phyloP scores from a whole-genome alignment of 2,113 vertebrate genomes.

The Phodopus roborovskii region DNA sequence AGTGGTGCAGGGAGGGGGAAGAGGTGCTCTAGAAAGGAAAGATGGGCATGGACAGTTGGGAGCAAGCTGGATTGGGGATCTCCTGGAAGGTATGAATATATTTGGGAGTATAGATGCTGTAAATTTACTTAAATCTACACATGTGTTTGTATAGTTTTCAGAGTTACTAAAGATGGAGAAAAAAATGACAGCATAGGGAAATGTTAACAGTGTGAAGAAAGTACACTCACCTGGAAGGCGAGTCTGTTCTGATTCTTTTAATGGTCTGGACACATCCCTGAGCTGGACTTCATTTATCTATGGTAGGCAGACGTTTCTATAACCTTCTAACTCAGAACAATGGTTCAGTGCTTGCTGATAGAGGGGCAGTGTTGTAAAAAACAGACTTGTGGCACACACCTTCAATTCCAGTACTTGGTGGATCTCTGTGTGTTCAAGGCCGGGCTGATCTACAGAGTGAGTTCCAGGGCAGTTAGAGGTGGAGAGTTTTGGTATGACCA shows the following conservation, averaged over 20 bases:
- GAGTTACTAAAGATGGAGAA: not conserved
- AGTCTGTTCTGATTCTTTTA: not conserved
- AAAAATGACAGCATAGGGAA: not conserved
- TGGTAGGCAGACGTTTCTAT: no score
- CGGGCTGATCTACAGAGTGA: not conserved
- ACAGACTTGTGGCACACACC: not conserved
- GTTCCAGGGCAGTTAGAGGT: not conserved
- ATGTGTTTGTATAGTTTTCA: not conserved
- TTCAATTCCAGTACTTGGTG: not conserved
- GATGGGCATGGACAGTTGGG: not conserved
- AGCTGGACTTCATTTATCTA: no score
- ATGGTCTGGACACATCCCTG: accelerated
- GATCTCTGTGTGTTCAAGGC: not conserved
- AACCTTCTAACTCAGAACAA: not conserved
- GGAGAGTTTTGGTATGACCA: not conserved
- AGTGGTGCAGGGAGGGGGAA: not conserved
- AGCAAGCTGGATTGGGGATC: not conserved
- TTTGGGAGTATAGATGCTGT: not conserved
- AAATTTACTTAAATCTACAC: not conserved
- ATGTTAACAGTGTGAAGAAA: not conserved
- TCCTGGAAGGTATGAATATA: not conserved
- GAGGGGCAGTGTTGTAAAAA: not conserved
- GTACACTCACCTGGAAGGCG: not conserved
- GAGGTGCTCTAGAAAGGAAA: not conserved
- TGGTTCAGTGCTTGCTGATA: not conserved